Percentiles rank a stretch among this genome's conserved stretches.
Conservation (phyloP, 2,113 vertebrate genomes). For the Puma concolor region DNA sequence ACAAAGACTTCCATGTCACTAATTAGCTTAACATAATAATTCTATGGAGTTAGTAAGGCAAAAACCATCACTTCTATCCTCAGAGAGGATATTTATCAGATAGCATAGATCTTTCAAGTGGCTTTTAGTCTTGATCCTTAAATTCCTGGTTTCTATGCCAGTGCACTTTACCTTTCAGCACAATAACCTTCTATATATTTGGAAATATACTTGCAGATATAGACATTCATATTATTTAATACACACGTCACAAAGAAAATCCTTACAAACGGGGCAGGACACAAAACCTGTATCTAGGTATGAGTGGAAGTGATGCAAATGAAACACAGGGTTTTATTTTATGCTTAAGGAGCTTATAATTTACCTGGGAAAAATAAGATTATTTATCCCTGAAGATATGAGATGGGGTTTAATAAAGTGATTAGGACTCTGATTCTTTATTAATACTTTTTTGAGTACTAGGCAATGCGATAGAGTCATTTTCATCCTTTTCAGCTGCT, state of each 20-base stretch:
- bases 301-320: background rate
- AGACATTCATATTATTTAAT: background rate
- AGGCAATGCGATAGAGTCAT: background rate
- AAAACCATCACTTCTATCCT: background rate
- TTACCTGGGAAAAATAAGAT: background rate
- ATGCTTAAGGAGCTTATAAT: background rate
- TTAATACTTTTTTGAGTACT: background rate
- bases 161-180: background rate
- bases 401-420: background rate
- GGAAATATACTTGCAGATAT: background rate
- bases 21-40: background rate
- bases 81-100: background rate
- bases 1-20: background rate
- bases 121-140: background rate
- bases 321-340: background rate
- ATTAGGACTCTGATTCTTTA: background rate
- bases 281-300: background rate
- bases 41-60: background rate
- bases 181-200: background rate
- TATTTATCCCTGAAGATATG: background rate
- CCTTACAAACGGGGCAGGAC: background rate
- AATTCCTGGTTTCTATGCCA: background rate
- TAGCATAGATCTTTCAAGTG: background rate
- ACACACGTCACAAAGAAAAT: background rate
- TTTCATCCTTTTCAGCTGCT: background rate